These are phyloP conservation scores for Trichonephila clavipes DNA, from an alignment of 1,140 invertebrate genomes.

Conservation along the genomic window DNA sequence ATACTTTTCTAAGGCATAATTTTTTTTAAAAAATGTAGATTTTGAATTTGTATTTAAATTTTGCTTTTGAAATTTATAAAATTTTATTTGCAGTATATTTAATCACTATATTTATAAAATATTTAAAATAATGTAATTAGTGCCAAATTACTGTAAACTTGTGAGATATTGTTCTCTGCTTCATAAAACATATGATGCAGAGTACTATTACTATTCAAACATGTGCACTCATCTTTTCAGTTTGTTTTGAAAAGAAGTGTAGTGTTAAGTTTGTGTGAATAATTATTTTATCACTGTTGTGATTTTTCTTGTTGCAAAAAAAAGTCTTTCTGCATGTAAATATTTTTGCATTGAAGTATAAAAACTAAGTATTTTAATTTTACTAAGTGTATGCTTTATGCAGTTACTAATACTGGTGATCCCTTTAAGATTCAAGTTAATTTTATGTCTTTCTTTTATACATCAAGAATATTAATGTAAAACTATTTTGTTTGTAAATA, in stretches of 20 bases:
- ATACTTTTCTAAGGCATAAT: too few relatives aligned
- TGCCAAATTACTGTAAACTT: conserved; percentile 31
- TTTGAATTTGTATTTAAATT: too few relatives aligned
- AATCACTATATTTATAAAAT: background rate
- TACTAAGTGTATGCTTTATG: too few relatives aligned
- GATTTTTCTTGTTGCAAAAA: background rate
- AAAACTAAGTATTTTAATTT: background rate
- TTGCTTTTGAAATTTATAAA: too few relatives aligned
- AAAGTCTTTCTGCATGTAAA: background rate
- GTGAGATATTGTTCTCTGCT: conserved; percentile 19
- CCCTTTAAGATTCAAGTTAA: too few relatives aligned
- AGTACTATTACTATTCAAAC: conserved; percentile 16
- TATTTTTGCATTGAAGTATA: background rate
- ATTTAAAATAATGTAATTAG: background rate
- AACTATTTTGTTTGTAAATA: too few relatives aligned
- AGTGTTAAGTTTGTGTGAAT: conserved; percentile 31
- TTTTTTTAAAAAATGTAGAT: too few relatives aligned
- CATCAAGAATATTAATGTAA: too few relatives aligned
- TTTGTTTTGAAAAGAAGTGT: conserved; percentile 19
- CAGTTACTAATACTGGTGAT: too few relatives aligned
- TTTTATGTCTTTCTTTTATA: too few relatives aligned
- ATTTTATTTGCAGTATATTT: too few relatives aligned
- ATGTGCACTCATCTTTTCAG: conserved; percentile 26
- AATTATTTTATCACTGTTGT: background rate
- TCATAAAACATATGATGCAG: conserved; percentile 20